Percentiles rank a stretch among this genome's conserved stretches.
phyloP scores from a whole-genome alignment of 1,140 invertebrate species.

The Chrysomallon squamiferum region DNA sequence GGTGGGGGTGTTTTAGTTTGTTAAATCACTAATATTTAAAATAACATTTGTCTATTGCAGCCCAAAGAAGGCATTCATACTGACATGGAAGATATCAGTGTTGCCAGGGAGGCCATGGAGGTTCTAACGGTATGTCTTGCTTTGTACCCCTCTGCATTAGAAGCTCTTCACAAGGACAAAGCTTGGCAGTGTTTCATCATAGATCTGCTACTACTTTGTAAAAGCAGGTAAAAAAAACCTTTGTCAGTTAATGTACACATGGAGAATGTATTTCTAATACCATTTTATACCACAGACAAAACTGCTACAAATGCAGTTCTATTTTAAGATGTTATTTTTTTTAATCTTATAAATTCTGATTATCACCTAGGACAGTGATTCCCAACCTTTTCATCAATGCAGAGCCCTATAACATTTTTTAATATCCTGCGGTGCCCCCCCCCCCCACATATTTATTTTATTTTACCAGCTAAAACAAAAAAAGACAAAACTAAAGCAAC shows the following conservation, averaged over 20 bases:
- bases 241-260: background rate
- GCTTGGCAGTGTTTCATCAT: conserved; percentile 88
- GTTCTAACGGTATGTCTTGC: conserved; percentile 88
- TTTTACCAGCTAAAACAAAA: too few relatives aligned
- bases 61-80: conserved; percentile 37
- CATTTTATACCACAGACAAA: background rate
- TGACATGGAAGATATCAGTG: conserved; percentile 64
- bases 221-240: conserved; percentile 62
- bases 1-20: too few relatives aligned
- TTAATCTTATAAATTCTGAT: too few relatives aligned
- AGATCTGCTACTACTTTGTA: conserved; percentile 81
- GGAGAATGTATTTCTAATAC: background rate
- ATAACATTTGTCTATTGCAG: too few relatives aligned
- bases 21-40: too few relatives aligned
- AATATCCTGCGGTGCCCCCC: too few relatives aligned
- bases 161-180: conserved; percentile 75
- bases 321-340: too few relatives aligned
- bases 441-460: too few relatives aligned
- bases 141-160: conserved; percentile 81
- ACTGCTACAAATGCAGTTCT: background rate
- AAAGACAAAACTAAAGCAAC: too few relatives aligned
- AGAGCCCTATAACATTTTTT: too few relatives aligned
- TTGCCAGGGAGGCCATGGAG: conserved; percentile 92
- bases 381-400: too few relatives aligned
- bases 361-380: too few relatives aligned